phyloP scores from a whole-genome alignment of 2,113 vertebrate genomes.

The Mirounga angustirostris region DNA sequence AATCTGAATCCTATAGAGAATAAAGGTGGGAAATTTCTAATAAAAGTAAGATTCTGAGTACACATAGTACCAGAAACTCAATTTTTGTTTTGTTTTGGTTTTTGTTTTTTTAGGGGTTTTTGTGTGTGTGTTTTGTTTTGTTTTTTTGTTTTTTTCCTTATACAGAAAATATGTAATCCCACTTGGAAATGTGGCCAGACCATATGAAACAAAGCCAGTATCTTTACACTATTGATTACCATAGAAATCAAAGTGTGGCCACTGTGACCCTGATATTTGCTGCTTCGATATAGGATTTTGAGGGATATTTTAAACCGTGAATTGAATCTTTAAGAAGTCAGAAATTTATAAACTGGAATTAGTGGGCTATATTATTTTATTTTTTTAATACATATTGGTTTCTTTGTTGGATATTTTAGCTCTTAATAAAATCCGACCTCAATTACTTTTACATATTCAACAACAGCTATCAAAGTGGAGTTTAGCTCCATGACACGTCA shows the following conservation, averaged over 20 bases:
- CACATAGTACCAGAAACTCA: background rate
- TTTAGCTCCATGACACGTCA: background rate
- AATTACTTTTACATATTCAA: background rate
- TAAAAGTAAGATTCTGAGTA: background rate
- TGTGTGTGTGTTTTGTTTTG: background rate
- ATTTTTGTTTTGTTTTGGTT: background rate
- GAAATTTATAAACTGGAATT: background rate
- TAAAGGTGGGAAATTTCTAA: background rate
- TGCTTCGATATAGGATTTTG: background rate
- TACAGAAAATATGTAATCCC: background rate
- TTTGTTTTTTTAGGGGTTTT: background rate
- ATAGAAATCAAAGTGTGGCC: background rate
- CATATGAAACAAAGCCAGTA: background rate
- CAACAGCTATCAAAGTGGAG: background rate
- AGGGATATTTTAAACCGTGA: background rate
- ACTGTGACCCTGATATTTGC: background rate
- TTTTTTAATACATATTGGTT: background rate
- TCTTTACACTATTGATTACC: background rate
- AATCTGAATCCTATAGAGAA: background rate
- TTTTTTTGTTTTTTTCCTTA: background rate
- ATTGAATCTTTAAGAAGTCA: background rate
- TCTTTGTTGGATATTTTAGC: background rate
- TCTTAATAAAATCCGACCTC: background rate
- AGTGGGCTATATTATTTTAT: background rate
- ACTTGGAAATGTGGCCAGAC: background rate